A percentile compares a stretch with the other conserved stretches of the same genome.
Evolutionary conservation across 2,888 invertebrate genomes (phyloP).

Genomic region (Ophion obscuratus): DNA sequence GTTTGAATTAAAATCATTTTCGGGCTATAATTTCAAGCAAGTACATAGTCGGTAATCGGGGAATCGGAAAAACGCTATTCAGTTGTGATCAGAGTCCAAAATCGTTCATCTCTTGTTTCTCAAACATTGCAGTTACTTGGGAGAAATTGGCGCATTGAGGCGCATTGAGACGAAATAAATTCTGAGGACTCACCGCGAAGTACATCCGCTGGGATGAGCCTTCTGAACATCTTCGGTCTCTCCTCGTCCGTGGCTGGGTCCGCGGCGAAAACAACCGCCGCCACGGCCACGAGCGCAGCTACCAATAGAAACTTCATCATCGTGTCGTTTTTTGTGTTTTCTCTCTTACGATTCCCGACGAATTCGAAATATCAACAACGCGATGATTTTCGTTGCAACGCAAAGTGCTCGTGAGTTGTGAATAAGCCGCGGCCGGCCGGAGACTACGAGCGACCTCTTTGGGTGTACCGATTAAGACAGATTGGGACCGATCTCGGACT

Average conservation of each 20-base stretch:
- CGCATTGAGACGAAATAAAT: background rate
- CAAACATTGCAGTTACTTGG: no score
- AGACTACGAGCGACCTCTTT: constrained; percentile 66
- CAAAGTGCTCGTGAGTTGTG: constrained; percentile 30
- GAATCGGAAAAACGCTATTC: background rate
- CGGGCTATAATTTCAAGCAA: background rate
- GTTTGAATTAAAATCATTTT: background rate
- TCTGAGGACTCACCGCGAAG: constrained; percentile 90
- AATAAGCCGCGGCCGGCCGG: constrained; percentile 58
- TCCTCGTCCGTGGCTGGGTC: constrained; percentile 84
- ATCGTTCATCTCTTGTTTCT: no score
- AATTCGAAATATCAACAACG: constrained; percentile 25
- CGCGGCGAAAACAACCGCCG: constrained; percentile 84
- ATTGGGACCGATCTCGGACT: constrained; percentile 78
- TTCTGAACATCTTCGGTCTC: constrained; percentile 90
- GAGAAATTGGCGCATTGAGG: no score
- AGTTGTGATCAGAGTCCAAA: no score
- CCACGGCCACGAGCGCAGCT: constrained; percentile 85
- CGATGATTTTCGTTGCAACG: background rate
- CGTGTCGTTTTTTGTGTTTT: constrained; percentile 19
- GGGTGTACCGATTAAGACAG: constrained; percentile 81
- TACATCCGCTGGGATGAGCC: constrained; percentile 95
- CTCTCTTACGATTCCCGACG: constrained; percentile 53
- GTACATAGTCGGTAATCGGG: background rate
- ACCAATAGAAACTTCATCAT: constrained; percentile 84